Evolutionary conservation across 1,140 invertebrate genomes (phyloP).

Genomic region (Phymorhynchus buccinoides): DNA sequence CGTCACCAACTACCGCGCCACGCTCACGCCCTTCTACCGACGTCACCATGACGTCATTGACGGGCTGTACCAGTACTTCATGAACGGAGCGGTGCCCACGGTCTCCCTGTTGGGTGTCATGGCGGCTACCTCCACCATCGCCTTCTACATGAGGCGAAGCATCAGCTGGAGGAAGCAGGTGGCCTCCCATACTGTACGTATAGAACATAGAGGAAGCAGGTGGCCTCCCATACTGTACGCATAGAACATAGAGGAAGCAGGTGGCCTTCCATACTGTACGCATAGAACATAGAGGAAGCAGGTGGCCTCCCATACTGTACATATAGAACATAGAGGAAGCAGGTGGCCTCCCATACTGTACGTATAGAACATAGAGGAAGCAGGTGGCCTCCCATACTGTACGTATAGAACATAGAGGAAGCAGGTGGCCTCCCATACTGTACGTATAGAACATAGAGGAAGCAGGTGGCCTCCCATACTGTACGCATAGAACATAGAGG

Average conservation of each 20-base stretch:
- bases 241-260: no score
- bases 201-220: background rate
- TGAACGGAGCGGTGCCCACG: conserved; percentile 17
- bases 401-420: no score
- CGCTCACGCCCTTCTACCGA: conserved; percentile 4
- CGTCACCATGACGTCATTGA: background rate
- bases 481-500: no score
- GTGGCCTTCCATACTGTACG: no score
- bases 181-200: no score
- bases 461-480: no score
- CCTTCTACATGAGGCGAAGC: background rate
- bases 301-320: background rate
- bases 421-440: no score
- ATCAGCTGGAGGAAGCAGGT: background rate
- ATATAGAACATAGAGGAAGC: background rate
- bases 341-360: no score
- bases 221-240: background rate
- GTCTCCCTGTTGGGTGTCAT: background rate
- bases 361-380: no score
- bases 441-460: no score
- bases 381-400: no score
- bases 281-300: background rate
- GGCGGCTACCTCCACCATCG: background rate
- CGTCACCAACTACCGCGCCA: background rate
- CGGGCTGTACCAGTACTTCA: background rate